Percentiles rank a stretch among this genome's conserved stretches.
Evolutionary conservation across 2,113 vertebrate genomes (phyloP).

Genomic region (Stegastes partitus): DNA sequence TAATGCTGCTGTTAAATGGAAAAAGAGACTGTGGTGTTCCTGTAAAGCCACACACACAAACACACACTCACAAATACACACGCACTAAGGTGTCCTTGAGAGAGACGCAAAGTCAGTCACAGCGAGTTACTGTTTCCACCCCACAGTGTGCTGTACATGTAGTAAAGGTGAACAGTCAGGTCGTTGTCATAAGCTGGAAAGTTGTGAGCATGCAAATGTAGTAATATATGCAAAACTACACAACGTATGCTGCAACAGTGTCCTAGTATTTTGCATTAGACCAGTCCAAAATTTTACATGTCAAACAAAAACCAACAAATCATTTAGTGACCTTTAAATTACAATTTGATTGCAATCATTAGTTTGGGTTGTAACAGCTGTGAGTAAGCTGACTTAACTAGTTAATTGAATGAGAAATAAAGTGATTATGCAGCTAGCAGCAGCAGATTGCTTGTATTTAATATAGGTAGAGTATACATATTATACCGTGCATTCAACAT

Average conservation of each 20-base stretch:
- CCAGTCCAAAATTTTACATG: background rate
- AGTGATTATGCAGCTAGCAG: background rate
- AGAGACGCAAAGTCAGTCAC: constrained; percentile 20
- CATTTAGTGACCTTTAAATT: background rate
- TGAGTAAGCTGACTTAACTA: background rate
- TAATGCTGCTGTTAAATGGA: background rate
- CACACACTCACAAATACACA: background rate
- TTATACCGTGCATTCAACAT: background rate
- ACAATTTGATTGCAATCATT: background rate
- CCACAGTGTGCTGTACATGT: background rate
- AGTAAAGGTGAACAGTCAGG: constrained; percentile 1
- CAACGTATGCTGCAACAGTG: background rate
- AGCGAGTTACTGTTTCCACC: background rate
- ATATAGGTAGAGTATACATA: background rate
- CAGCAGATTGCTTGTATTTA: background rate
- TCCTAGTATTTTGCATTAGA: background rate
- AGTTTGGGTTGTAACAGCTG: no score
- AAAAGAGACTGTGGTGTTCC: background rate
- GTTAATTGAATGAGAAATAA: constrained; percentile 17
- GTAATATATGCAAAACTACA: background rate
- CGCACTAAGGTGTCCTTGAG: constrained; percentile 33
- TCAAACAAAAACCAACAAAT: background rate
- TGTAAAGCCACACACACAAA: background rate
- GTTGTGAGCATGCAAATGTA: background rate
- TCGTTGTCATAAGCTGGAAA: background rate